Percentiles rank a stretch among this genome's conserved stretches.
These are phyloP conservation scores for Trachemys scripta DNA, from an alignment of 2,113 vertebrate species.

Conservation along the genomic window DNA sequence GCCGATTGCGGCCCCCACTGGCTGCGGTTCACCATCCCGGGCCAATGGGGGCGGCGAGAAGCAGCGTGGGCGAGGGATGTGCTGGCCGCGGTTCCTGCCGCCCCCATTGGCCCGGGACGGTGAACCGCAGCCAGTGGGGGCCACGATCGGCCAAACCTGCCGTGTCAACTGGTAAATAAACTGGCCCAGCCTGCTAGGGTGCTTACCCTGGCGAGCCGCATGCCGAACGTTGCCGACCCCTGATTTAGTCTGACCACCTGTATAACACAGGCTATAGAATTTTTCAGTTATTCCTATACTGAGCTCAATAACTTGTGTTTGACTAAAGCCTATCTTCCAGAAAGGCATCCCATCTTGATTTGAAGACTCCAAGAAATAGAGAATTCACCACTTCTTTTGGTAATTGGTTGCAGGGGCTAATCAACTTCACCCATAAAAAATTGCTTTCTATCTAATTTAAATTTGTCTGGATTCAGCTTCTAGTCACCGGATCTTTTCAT, in stretches of 20 bases:
- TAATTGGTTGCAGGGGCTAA: slow-evolving; percentile 43
- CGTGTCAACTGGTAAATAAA: no score
- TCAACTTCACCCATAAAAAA: not conserved
- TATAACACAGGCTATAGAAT: not conserved
- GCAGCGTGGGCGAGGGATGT: no score
- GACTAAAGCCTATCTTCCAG: not conserved
- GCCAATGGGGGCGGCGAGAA: no score
- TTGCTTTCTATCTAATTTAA: not conserved
- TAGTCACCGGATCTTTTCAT: not conserved
- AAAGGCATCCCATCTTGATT: not conserved
- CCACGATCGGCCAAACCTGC: no score
- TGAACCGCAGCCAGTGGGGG: no score
- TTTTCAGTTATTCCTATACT: not conserved
- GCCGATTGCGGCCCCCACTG: no score
- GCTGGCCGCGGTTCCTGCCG: no score
- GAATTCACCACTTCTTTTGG: not conserved
- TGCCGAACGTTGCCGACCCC: no score
- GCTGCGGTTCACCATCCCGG: no score
- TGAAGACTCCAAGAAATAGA: not conserved
- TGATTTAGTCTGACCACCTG: not conserved
- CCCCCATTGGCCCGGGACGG: no score
- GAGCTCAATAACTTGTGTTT: not conserved
- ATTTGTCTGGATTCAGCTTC: not conserved
- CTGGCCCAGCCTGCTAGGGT: no score
- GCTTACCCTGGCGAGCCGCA: no score